Conservation (phyloP, 92 coral and sea anemone species). For the Porites lobata region DNA sequence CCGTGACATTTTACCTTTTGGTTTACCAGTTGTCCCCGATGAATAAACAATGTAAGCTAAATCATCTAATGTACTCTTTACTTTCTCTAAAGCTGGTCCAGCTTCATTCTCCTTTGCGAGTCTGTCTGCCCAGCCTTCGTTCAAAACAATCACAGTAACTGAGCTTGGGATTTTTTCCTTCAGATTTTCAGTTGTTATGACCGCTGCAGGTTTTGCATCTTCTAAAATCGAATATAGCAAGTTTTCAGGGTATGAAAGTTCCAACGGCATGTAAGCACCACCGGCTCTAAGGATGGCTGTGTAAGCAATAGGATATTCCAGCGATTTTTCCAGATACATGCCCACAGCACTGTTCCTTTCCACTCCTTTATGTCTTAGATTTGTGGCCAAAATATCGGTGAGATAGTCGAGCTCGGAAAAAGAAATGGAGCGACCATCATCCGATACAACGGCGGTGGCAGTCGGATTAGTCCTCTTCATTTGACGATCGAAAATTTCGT, state of each 20-base stretch:
- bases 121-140: conserved; percentile 80
- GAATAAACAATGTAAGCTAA: conserved; percentile 89
- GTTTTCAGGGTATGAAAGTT: conserved; percentile 80
- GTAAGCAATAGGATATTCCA: conserved; percentile 87
- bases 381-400: conserved; percentile 75
- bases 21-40: conserved; percentile 92
- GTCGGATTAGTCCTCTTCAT: conserved; percentile 73
- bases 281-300: conserved; percentile 88
- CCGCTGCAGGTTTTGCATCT: conserved; percentile 82
- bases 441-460: conserved; percentile 80
- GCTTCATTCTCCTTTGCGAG: conserved; percentile 67
- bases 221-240: conserved; percentile 78
- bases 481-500: conserved; percentile 82
- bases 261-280: conserved; percentile 88
- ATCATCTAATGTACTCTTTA: conserved; percentile 69
- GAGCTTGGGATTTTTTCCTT: conserved; percentile 69
- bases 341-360: conserved; percentile 81
- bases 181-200: conserved; percentile 67
- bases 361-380: conserved; percentile 85
- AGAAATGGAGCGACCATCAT: conserved; percentile 80
- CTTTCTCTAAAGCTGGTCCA: conserved; percentile 39
- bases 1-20: conserved; percentile 76
- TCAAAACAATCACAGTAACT: conserved; percentile 60
- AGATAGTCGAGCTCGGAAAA: conserved; percentile 77
- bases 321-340: conserved; percentile 75